A percentile compares a stretch with the other conserved stretches of the same genome.
These are phyloP conservation scores for Centropristis striata DNA, from an alignment of 2,113 vertebrate genomes.

Conservation along the genomic window DNA sequence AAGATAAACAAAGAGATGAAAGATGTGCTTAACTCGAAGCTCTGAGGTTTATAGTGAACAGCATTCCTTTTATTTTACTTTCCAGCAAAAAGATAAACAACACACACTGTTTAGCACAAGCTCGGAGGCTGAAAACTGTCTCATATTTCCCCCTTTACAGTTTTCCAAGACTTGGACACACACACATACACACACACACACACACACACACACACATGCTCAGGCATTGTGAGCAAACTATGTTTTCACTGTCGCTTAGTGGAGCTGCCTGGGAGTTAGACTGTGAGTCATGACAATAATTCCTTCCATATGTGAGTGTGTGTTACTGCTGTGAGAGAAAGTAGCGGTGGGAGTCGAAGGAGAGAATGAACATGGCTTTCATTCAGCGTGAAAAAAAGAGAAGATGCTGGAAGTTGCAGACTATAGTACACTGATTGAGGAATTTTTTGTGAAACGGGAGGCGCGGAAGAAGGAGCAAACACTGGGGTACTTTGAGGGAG, in stretches of 20 bases:
- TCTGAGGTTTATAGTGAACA: constrained; percentile 17
- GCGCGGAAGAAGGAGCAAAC: constrained; percentile 50
- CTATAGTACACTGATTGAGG: constrained; percentile 74
- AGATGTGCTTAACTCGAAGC: background rate
- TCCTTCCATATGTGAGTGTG: constrained; percentile 85
- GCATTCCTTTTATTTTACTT: constrained; percentile 37
- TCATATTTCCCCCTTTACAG: constrained; percentile 36
- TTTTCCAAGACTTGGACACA: constrained; percentile 35
- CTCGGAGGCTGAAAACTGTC: constrained; percentile 34
- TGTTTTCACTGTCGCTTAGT: constrained; percentile 82
- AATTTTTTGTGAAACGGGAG: constrained; percentile 35
- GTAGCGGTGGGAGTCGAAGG: constrained; percentile 35
- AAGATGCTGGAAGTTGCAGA: constrained; percentile 51
- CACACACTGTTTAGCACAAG: constrained; percentile 31
- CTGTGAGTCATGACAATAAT: constrained; percentile 86
- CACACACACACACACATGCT: constrained; percentile 31
- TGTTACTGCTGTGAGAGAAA: constrained; percentile 67
- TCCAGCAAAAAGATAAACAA: constrained; percentile 19
- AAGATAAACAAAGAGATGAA: constrained; percentile 9
- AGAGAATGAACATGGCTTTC: constrained; percentile 67
- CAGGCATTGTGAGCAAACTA: constrained; percentile 57
- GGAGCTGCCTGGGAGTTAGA: constrained; percentile 72
- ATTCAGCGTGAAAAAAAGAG: constrained; percentile 58
- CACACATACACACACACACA: constrained; percentile 28
- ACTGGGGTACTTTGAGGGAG: constrained; percentile 70